Percentiles rank a stretch among this genome's conserved stretches.
phyloP scores from a whole-genome alignment of 2,797 vertebrate genomes.

The Chiroxiphia lanceolata region DNA sequence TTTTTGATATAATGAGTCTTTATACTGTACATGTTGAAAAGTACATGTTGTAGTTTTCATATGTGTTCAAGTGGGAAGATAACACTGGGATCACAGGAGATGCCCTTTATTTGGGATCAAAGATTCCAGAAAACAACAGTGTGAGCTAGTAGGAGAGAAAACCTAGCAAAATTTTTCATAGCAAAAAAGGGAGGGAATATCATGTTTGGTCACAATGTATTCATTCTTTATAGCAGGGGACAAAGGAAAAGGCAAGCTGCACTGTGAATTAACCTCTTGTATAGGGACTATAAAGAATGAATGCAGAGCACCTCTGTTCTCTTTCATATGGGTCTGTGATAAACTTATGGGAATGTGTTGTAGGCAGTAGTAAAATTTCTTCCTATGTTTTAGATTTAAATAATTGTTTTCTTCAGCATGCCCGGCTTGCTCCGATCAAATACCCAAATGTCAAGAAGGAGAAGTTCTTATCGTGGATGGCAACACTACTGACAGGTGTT shows the following conservation, averaged over 20 bases:
- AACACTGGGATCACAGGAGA: not conserved
- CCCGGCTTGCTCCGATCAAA: conserved; percentile 76
- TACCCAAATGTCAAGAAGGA: conserved; percentile 85
- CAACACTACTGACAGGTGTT: conserved; percentile 89
- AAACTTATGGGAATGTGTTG: not conserved
- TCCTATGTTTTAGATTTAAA: not conserved
- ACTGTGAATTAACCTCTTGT: not conserved
- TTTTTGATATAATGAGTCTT: not conserved
- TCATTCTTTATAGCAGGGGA: not conserved
- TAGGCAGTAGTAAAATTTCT: not conserved
- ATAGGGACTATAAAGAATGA: not conserved
- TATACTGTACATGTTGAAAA: not conserved
- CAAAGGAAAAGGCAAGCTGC: not conserved
- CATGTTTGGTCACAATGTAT: not conserved
- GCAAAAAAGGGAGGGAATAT: not conserved
- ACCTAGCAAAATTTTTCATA: not conserved
- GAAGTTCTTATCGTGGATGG: conserved; percentile 85
- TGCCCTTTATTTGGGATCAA: not conserved
- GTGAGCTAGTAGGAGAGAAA: not conserved
- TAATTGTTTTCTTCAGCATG: conserved; percentile 79
- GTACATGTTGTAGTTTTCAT: not conserved
- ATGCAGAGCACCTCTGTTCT: not conserved
- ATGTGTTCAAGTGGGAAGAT: not conserved
- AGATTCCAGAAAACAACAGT: not conserved
- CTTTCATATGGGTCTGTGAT: not conserved